Conservation (phyloP, 2,113 vertebrate genomes). For the Redunca redunca region DNA sequence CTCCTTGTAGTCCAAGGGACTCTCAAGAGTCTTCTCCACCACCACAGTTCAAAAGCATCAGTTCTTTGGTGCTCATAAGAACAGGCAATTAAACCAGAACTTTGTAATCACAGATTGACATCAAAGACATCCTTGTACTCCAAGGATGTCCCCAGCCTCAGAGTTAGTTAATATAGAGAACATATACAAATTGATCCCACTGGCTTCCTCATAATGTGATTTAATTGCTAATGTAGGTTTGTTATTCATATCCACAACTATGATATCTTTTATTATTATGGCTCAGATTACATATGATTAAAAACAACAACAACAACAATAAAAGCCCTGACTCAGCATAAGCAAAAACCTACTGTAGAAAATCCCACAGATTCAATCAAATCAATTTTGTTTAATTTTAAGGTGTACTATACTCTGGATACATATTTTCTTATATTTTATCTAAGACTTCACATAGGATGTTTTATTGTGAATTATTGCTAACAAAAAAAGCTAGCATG, state of each 20-base stretch:
- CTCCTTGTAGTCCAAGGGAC: too few species aligned
- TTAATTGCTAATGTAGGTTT: background rate
- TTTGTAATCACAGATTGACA: background rate
- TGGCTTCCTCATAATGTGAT: background rate
- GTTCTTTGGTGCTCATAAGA: background rate
- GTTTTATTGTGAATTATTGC: slow-evolving; percentile 28
- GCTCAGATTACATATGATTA: background rate
- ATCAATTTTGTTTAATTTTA: slow-evolving; percentile 35
- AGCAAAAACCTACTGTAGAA: background rate
- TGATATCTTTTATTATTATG: background rate
- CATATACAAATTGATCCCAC: background rate
- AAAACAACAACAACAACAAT: too few species aligned
- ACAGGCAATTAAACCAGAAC: background rate
- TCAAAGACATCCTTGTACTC: background rate
- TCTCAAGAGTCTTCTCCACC: too few species aligned
- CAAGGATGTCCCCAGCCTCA: background rate
- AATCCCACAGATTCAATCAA: background rate
- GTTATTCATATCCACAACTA: background rate
- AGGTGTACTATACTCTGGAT: background rate
- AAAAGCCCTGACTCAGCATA: background rate
- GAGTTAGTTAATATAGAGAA: background rate
- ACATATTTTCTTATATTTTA: background rate
- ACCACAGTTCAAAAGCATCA: too few species aligned
- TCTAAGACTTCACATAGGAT: background rate
- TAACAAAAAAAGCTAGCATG: slow-evolving; percentile 1